These are phyloP conservation scores for Lagopus muta DNA, from an alignment of 2,113 vertebrate genomes.

Conservation along the genomic window DNA sequence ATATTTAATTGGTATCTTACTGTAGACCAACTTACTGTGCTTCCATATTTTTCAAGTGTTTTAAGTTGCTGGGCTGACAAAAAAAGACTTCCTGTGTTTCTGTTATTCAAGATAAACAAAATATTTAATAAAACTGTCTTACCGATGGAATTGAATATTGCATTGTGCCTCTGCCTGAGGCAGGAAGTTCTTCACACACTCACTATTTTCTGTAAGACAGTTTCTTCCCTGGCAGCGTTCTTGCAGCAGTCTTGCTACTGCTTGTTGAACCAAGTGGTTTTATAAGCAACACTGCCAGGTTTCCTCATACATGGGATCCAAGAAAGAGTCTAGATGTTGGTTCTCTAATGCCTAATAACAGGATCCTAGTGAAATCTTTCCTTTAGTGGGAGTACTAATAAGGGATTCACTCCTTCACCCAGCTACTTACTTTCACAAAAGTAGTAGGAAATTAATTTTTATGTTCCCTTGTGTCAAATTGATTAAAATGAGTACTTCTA, in stretches of 20 bases:
- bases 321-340: not conserved
- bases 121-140: not conserved
- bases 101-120: not conserved
- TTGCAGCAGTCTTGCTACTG: not conserved
- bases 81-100: not conserved
- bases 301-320: not conserved
- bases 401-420: not conserved
- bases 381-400: not conserved
- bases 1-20: not conserved
- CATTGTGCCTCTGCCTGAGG: not conserved
- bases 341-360: not conserved
- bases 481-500: not conserved
- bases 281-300: not conserved
- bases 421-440: not conserved
- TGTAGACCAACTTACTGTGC: not conserved
- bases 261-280: not conserved
- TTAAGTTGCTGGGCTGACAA: not conserved
- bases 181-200: not conserved
- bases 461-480: not conserved
- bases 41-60: not conserved
- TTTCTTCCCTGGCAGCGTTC: not conserved
- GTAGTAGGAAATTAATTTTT: not conserved
- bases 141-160: not conserved
- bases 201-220: not conserved
- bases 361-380: not conserved